phyloP scores from a whole-genome alignment of 2,797 vertebrate species.

The Enteromius unitaeniatus region DNA sequence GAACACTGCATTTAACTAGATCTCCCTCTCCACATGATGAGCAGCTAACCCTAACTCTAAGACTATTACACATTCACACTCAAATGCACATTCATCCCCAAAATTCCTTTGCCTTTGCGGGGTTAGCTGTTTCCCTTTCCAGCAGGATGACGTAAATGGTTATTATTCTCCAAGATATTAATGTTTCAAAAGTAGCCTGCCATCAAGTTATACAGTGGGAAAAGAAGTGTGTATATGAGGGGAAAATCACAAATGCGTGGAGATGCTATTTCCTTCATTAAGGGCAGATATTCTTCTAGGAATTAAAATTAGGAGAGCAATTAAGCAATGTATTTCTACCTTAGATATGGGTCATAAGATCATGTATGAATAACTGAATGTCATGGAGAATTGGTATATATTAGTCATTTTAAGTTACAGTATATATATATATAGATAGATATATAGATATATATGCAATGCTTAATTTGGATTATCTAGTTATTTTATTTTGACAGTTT shows the following conservation, averaged over 20 bases:
- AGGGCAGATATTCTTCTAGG: neutral
- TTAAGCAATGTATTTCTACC: neutral
- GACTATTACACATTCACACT: conserved; percentile 17
- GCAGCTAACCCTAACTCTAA: conserved; percentile 7
- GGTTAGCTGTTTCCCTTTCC: conserved; percentile 4
- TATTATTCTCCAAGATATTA: conserved; percentile 10
- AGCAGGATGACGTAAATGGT: conserved; percentile 3
- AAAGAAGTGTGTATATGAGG: neutral
- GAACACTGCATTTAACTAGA: conserved; percentile 29
- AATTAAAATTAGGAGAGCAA: neutral
- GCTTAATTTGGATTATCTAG: neutral
- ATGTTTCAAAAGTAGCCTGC: neutral
- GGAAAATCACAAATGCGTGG: neutral
- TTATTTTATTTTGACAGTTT: neutral
- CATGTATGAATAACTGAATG: neutral
- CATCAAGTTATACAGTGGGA: neutral
- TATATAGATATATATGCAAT: neutral
- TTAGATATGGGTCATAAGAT: neutral
- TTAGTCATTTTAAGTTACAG: neutral
- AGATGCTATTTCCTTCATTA: conserved; percentile 16
- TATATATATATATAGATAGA: neutral
- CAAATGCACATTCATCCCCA: conserved; percentile 22
- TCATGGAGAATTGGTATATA: neutral
- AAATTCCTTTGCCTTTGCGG: neutral
- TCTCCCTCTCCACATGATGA: conserved; percentile 19